Conservation (phyloP, 2,797 vertebrate genomes). For the Selene dorsalis region DNA sequence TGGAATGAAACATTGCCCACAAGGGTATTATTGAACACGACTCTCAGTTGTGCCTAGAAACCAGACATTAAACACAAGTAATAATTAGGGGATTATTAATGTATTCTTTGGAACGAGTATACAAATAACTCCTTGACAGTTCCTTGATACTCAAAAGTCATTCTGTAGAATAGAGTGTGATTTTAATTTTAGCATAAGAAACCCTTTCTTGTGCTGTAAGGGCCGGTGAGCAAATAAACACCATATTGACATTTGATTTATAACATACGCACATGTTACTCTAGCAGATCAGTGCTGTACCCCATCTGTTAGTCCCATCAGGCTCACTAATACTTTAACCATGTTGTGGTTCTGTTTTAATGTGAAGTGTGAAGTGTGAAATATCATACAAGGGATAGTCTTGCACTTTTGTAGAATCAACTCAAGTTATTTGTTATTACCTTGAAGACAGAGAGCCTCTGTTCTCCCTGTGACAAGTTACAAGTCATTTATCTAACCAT, state of each 20-base stretch:
- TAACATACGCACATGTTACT: not conserved
- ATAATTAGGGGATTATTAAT: constrained; percentile 14
- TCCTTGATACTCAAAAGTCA: not conserved
- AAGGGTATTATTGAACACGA: constrained; percentile 2
- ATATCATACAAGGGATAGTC: too few species aligned
- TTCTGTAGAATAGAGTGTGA: not conserved
- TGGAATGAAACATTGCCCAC: not conserved
- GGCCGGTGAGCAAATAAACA: not conserved
- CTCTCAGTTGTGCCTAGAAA: constrained; percentile 21
- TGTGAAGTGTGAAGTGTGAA: not conserved
- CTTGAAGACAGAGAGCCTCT: too few species aligned
- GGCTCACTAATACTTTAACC: not conserved
- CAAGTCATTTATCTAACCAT: too few species aligned
- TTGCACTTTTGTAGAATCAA: not conserved
- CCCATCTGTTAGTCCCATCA: not conserved
- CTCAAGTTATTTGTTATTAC: too few species aligned
- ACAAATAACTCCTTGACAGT: not conserved
- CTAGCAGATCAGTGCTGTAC: not conserved
- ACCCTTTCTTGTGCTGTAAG: not conserved
- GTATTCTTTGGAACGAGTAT: constrained; percentile 4
- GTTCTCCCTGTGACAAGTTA: too few species aligned
- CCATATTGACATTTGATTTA: not conserved
- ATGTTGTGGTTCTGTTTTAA: not conserved
- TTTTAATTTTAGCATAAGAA: not conserved
- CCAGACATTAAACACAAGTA: not conserved